phyloP scores from a whole-genome alignment of 2,797 vertebrate genomes.

The Tenualosa ilisha region DNA sequence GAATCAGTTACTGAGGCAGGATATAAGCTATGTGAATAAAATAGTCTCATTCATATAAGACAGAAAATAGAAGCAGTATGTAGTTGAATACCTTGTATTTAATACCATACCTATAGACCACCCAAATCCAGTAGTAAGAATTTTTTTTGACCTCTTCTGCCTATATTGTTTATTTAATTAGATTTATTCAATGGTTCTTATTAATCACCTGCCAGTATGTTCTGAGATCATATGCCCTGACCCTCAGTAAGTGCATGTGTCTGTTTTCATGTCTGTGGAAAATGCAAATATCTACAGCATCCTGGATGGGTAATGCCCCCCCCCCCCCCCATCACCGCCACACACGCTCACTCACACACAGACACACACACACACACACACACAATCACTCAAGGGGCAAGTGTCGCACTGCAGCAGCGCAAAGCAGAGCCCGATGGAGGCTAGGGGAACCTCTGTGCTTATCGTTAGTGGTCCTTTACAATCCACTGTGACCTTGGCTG shows the following conservation, averaged over 20 bases:
- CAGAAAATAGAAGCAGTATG: neutral
- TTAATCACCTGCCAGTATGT: neutral
- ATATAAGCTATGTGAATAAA: too few species aligned
- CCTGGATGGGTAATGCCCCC: neutral
- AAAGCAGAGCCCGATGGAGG: neutral
- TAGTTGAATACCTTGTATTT: neutral
- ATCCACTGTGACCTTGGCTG: slow-evolving; percentile 10
- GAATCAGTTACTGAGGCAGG: too few species aligned
- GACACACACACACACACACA: too few species aligned
- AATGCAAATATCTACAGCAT: neutral
- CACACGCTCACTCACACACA: too few species aligned
- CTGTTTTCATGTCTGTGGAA: neutral
- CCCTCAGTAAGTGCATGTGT: neutral
- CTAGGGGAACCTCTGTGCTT: neutral
- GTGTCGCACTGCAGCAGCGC: neutral
- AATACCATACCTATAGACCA: neutral
- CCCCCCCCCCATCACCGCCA: neutral
- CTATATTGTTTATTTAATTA: neutral
- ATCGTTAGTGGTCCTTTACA: neutral
- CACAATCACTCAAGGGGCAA: neutral
- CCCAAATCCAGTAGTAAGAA: neutral
- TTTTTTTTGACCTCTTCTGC: neutral
- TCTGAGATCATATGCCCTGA: neutral
- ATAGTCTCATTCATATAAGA: too few species aligned
- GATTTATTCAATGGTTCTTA: neutral